phyloP scores from a whole-genome alignment of 2,113 vertebrate genomes.

The Chascanopsetta lugubris region DNA sequence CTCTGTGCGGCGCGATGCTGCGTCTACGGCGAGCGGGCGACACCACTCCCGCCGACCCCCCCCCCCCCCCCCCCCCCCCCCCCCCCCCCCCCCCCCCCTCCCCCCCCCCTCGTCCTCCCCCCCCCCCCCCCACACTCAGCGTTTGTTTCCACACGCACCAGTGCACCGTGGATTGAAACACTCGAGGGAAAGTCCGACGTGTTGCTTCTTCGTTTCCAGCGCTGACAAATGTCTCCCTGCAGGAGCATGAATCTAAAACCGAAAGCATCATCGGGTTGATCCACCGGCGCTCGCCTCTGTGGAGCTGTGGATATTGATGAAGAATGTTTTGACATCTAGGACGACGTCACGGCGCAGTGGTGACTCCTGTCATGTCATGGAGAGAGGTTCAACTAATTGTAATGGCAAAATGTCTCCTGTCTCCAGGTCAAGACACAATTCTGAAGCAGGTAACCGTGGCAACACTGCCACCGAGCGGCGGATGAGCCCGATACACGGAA shows the following conservation, averaged over 20 bases:
- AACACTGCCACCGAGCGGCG: too few relatives aligned
- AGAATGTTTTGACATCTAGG: too few relatives aligned
- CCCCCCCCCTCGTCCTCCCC: neutral
- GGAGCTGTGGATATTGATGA: neutral
- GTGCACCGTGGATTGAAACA: constrained; percentile 8
- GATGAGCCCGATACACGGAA: too few relatives aligned
- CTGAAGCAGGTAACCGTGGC: too few relatives aligned
- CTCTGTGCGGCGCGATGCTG: constrained; percentile 57
- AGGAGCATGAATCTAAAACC: constrained; percentile 5
- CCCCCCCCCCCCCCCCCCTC: constrained; percentile 10
- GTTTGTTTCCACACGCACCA: constrained; percentile 28
- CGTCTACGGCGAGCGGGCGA: constrained; percentile 44
- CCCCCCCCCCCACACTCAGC: constrained; percentile 41
- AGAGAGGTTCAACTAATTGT: too few relatives aligned
- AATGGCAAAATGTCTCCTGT: too few relatives aligned
- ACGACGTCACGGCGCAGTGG: too few relatives aligned
- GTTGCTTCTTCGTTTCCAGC: neutral
- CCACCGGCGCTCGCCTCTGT: neutral
- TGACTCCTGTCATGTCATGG: too few relatives aligned
- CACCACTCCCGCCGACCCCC: too few relatives aligned
- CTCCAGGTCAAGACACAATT: too few relatives aligned
- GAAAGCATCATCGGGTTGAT: neutral
- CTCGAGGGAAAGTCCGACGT: constrained; percentile 1
- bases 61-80: constrained; percentile 39
- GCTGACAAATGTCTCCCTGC: neutral